phyloP scores from a whole-genome alignment of 1,140 invertebrate genomes.

The Bicyclus anynana region DNA sequence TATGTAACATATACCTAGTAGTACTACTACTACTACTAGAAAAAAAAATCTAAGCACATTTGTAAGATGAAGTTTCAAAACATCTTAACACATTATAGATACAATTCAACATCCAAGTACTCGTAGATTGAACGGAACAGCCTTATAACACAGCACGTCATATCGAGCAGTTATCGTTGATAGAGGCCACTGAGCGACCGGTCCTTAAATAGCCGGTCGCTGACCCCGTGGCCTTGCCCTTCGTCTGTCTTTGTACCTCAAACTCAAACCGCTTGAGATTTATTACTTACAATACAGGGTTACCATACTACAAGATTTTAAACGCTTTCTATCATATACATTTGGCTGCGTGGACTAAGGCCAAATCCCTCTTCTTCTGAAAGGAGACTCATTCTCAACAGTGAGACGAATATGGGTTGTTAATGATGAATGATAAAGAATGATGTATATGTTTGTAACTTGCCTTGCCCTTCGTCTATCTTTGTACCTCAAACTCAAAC shows the following conservation, averaged over 20 bases:
- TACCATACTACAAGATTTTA: neutral
- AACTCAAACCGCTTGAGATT: slow-evolving; percentile 32
- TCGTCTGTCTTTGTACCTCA: slow-evolving; percentile 50
- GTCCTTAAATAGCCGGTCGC: slow-evolving; percentile 48
- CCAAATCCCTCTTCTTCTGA: too few relatives aligned
- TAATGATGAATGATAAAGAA: too few relatives aligned
- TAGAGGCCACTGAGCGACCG: slow-evolving; percentile 22
- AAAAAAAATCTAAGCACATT: too few relatives aligned
- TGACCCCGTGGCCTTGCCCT: slow-evolving; percentile 57
- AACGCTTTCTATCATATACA: too few relatives aligned
- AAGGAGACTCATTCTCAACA: too few relatives aligned
- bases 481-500: slow-evolving; percentile 37
- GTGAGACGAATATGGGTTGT: too few relatives aligned
- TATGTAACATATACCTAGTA: too few relatives aligned
- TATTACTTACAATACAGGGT: slow-evolving; percentile 27
- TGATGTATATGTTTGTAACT: too few relatives aligned
- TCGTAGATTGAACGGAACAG: neutral
- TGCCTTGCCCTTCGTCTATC: slow-evolving; percentile 64
- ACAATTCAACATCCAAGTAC: neutral
- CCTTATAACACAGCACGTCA: neutral
- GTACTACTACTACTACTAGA: too few relatives aligned
- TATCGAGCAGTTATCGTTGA: slow-evolving; percentile 16
- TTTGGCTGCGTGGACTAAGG: too few relatives aligned
- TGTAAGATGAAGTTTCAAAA: too few relatives aligned
- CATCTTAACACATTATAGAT: too few relatives aligned